phyloP scores from a whole-genome alignment of 2,797 vertebrate genomes.

The Centropyge bicolor region DNA sequence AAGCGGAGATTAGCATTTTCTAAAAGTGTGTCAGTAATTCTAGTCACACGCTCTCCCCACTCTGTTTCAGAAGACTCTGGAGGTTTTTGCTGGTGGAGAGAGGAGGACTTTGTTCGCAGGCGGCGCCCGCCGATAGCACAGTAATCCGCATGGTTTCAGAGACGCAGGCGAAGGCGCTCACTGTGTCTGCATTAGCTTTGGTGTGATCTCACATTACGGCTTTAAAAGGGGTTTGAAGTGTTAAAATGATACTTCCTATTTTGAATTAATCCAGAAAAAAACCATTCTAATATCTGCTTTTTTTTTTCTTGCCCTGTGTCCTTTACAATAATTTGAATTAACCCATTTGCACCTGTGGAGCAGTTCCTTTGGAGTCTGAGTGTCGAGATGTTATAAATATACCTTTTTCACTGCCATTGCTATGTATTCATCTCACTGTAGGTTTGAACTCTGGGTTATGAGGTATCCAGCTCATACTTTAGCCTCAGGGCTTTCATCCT shows the following conservation, averaged over 20 bases:
- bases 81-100: conserved; percentile 66
- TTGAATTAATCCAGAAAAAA: conserved; percentile 41
- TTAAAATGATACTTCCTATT: conserved; percentile 29
- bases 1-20: conserved; percentile 70
- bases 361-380: background rate
- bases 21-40: conserved; percentile 80
- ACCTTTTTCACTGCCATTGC: background rate
- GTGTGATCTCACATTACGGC: conserved; percentile 47
- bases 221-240: conserved; percentile 32
- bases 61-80: conserved; percentile 65
- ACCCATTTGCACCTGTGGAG: conserved; percentile 18
- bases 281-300: background rate
- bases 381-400: conserved; percentile 11
- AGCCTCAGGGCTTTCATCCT: conserved; percentile 36
- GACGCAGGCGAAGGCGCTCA: conserved; percentile 26
- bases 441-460: conserved; percentile 45
- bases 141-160: conserved; percentile 60
- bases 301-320: conserved; percentile 1
- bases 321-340: conserved; percentile 46
- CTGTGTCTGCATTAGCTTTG: conserved; percentile 45
- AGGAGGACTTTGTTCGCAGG: conserved; percentile 71
- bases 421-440: conserved; percentile 29
- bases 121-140: conserved; percentile 38
- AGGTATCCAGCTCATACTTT: conserved; percentile 38
- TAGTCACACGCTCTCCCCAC: conserved; percentile 67